Evolutionary conservation across 2,113 vertebrate species (phyloP), one percentile per base, ranked within the genome.

Genomic region (Setophaga coronata): DNA sequence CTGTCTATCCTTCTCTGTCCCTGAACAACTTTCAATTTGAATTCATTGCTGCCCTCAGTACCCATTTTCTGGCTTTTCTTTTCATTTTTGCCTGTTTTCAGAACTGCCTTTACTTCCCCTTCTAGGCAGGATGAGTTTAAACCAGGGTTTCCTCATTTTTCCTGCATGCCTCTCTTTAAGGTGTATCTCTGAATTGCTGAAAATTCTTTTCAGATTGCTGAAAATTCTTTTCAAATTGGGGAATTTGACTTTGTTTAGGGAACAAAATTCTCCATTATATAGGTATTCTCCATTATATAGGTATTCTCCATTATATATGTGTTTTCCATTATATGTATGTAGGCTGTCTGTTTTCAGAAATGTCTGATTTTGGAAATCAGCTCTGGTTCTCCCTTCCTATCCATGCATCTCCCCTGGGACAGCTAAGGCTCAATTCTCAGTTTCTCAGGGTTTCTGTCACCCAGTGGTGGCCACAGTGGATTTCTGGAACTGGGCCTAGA

Each of bases 331-430:
- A 11, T 25, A 19, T 43, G 2, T 36, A 10, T 18, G 29, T 36
- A 45, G 38, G 10, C 26, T 64, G 26, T 14, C 29, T 60, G 23
- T 45, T 73, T 90, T 47, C 19, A 33, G 50, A 82, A 57, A 31
- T 21, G 2, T 21, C 25, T 89, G 15, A 12, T 38, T 70, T 65
- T 48, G 47, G 64, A 66, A 78, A 57, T 33, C 13, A 70, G 3
- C 24, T 67, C 64, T 53, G 56, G 21, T 42, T 53, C n/a, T 61
- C 70, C 34, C 33, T 77, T 84, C 9, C 42, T 15, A 50, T 34
- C 28, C 54, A 5, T 0, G 1, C 21, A 47, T 21, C 29, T 36
- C 3, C 21, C 12, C n/a, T 6, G 2, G 6, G 36, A 58, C 26
- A 88, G n/a, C 36, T 10, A 38, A 38, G 36, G 36, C 34, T 80